A percentile compares a stretch with the other conserved stretches of the same genome.
These are phyloP conservation scores for Cacoxenus indagator DNA, from an alignment of 2,888 invertebrate genomes.

Conservation along the genomic window DNA sequence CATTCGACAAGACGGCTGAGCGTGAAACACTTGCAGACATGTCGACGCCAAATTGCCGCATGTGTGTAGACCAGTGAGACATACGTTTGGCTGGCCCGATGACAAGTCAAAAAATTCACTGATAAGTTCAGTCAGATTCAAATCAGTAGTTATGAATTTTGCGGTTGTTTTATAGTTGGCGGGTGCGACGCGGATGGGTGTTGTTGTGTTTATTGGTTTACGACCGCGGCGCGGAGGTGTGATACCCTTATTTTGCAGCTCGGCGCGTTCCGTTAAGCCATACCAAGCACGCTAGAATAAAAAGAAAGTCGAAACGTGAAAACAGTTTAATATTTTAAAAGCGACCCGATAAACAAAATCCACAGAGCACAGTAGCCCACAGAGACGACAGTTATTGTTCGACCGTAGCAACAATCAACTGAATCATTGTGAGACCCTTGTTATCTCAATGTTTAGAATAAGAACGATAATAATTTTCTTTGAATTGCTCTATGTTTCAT, in stretches of 20 bases:
- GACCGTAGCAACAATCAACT: too few species aligned
- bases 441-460: too few species aligned
- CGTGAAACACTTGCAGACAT: conserved; percentile 78
- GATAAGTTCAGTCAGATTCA: conserved; percentile 72
- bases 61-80: conserved; percentile 85
- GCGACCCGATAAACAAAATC: too few species aligned
- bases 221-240: conserved; percentile 59
- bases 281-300: conserved; percentile 74
- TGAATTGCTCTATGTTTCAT: too few species aligned
- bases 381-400: too few species aligned
- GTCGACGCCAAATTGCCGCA: conserved; percentile 87
- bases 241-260: conserved; percentile 70
- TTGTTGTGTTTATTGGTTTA: conserved; percentile 36
- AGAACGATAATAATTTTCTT: too few species aligned
- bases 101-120: conserved; percentile 72
- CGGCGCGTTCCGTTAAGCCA: conserved; percentile 73
- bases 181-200: too few species aligned
- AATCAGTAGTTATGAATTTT: conserved; percentile 75
- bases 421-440: too few species aligned
- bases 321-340: neutral
- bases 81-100: conserved; percentile 65
- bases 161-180: conserved; percentile 75
- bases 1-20: conserved; percentile 73
- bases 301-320: conserved; percentile 19
- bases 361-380: neutral